Evolutionary conservation across 2,797 vertebrate species (phyloP).

Genomic region (Galagoides demidoff): DNA sequence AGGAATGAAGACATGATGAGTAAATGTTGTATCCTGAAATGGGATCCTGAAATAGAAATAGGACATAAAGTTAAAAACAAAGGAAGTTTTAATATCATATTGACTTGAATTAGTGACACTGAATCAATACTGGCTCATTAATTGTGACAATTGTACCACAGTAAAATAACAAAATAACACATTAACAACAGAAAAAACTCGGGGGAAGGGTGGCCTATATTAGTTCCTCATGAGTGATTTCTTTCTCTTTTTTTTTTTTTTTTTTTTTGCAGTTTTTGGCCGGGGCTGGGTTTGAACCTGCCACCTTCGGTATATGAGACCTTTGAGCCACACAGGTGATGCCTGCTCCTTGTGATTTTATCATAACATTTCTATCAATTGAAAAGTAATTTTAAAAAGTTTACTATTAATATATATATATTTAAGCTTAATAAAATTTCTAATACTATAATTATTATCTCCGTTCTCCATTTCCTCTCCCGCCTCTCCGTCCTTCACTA

Average conservation of each 20-base stretch:
- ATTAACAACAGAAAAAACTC: background rate
- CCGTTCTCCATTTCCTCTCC: background rate
- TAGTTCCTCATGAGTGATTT: background rate
- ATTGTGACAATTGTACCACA: background rate
- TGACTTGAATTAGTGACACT: background rate
- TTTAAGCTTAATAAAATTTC: background rate
- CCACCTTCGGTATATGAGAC: too few relatives aligned
- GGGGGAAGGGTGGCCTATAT: fast-evolving
- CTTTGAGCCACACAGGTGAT: too few relatives aligned
- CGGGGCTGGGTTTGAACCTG: too few relatives aligned
- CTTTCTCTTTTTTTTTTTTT: too few relatives aligned
- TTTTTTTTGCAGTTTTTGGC: too few relatives aligned
- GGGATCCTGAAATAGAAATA: background rate
- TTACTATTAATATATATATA: background rate
- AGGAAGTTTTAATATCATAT: background rate
- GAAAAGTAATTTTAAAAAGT: background rate
- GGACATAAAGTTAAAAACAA: background rate
- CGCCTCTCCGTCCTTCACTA: background rate
- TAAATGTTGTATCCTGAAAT: background rate
- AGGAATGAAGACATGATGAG: background rate
- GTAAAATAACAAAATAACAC: background rate
- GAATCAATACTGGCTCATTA: background rate
- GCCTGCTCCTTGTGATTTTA: background rate
- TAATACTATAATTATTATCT: background rate
- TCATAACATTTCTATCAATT: background rate